Percentiles rank a stretch among this genome's conserved stretches.
Evolutionary conservation across 2,888 invertebrate genomes (phyloP).

Genomic region (Spicauda simplicius): DNA sequence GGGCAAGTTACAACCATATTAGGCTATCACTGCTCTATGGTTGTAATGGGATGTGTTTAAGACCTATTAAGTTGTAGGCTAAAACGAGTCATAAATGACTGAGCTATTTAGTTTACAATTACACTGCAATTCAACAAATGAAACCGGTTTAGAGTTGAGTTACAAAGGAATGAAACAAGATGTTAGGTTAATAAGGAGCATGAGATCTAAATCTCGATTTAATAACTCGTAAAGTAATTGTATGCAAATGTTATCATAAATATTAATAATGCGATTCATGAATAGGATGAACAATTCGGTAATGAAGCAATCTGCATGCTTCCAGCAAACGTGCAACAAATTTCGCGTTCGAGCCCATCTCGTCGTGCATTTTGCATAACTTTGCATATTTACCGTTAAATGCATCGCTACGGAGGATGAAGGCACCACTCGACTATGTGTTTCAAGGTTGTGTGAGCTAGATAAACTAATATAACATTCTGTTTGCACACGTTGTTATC

Average conservation of each 20-base stretch:
- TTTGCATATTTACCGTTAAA: slow-evolving; percentile 71
- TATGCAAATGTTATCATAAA: slow-evolving; percentile 14
- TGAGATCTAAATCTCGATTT: background rate
- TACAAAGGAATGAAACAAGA: background rate
- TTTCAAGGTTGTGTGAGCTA: slow-evolving; percentile 26
- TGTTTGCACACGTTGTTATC: slow-evolving; percentile 4
- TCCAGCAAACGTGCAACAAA: slow-evolving; percentile 56
- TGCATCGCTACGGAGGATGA: slow-evolving; percentile 47
- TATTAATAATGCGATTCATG: slow-evolving; percentile 6
- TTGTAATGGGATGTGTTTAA: too few species aligned
- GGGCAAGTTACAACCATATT: too few species aligned
- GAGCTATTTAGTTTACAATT: too few species aligned
- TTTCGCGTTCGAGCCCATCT: slow-evolving; percentile 61
- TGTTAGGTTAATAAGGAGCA: background rate
- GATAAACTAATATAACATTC: slow-evolving; percentile 8
- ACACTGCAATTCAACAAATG: too few species aligned
- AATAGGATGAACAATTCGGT: slow-evolving; percentile 45
- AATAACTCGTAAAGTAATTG: background rate
- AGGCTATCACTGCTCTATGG: too few species aligned
- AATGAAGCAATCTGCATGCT: slow-evolving; percentile 69
- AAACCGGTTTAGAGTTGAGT: background rate
- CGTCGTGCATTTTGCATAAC: slow-evolving; percentile 72
- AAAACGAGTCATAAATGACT: too few species aligned
- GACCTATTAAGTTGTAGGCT: too few species aligned
- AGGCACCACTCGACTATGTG: slow-evolving; percentile 18